These are phyloP conservation scores for Aethina tumida DNA, from an alignment of 1,140 invertebrate species.

Conservation along the genomic window DNA sequence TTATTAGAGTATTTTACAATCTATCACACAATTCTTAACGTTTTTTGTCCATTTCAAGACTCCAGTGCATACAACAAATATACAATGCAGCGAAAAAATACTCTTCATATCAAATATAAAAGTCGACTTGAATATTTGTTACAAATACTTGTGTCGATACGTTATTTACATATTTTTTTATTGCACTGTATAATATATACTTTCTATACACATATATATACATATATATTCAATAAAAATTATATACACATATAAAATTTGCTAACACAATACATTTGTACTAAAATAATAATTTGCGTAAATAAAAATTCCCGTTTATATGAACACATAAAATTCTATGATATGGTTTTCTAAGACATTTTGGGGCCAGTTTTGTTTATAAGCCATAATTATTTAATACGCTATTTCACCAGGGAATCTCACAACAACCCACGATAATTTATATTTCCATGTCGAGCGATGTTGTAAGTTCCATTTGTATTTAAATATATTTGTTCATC, in stretches of 20 bases:
- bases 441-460: too few species aligned
- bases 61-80: conserved; percentile 9
- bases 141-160: too few species aligned
- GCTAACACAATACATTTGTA: conserved; percentile 6
- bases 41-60: conserved; percentile 7
- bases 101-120: too few species aligned
- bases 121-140: too few species aligned
- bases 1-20: too few species aligned
- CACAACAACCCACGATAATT: too few species aligned
- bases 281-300: conserved; percentile 6
- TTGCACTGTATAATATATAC: conserved; percentile 4
- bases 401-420: too few species aligned
- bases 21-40: too few species aligned
- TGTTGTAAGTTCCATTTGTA: too few species aligned
- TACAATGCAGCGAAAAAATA: conserved; percentile 9
- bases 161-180: conserved; percentile 2
- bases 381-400: conserved; percentile 3
- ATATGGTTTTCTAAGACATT: conserved; percentile 8
- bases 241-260: conserved; percentile 9
- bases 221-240: too few species aligned
- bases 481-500: too few species aligned
- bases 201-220: not conserved
- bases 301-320: conserved; percentile 6
- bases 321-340: conserved; percentile 12
- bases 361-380: conserved; percentile 8